Evolutionary conservation across 2,113 vertebrate species (phyloP).

Genomic region (Seriola rivoliana): DNA sequence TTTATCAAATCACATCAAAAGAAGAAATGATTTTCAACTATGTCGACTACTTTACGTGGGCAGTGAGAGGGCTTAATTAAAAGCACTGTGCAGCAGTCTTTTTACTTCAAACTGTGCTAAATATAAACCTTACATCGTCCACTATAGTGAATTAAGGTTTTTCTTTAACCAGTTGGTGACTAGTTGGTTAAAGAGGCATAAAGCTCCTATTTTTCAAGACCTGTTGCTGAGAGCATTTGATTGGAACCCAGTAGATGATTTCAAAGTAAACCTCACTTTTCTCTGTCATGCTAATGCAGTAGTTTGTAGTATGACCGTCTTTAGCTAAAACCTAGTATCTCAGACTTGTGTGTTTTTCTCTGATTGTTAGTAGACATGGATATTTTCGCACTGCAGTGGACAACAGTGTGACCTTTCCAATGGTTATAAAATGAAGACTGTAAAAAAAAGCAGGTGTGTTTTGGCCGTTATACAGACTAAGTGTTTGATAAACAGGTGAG

Average conservation of each 20-base stretch:
- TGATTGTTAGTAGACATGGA: background rate
- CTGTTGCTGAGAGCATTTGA: background rate
- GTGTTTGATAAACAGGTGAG: constrained; percentile 1
- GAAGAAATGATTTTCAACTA: too few relatives aligned
- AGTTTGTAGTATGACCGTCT: background rate
- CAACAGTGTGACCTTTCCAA: constrained; percentile 9
- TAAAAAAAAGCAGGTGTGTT: too few relatives aligned
- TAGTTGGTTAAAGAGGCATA: background rate
- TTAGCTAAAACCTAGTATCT: background rate
- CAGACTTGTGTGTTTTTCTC: background rate
- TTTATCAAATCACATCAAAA: too few relatives aligned
- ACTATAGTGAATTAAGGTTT: background rate
- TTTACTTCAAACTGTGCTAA: background rate
- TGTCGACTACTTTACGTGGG: too few relatives aligned
- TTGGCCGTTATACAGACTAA: too few relatives aligned
- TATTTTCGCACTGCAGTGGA: background rate
- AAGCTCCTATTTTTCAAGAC: background rate
- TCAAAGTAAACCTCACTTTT: background rate
- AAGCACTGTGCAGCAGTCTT: too few relatives aligned
- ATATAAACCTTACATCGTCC: background rate
- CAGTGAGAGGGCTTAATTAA: too few relatives aligned
- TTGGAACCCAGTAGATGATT: background rate
- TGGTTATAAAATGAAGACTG: background rate
- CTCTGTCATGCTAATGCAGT: background rate
- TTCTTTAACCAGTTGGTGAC: background rate